Evolutionary conservation across 2,797 vertebrate species (phyloP).

Genomic region (Potorous gilbertii): DNA sequence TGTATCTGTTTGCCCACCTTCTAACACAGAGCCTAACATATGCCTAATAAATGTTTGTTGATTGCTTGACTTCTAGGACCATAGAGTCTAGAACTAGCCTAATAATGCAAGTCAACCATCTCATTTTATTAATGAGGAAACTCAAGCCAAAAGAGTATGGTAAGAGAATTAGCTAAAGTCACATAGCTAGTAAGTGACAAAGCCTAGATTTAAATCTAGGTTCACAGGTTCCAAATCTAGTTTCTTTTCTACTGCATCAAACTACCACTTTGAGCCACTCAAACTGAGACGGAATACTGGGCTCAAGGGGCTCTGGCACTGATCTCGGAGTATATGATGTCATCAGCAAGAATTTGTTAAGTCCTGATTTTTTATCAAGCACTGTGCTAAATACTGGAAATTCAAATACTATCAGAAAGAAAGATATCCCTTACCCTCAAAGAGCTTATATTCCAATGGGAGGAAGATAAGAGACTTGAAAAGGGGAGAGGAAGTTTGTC

Average conservation of each 20-base stretch:
- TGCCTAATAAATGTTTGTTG: neutral
- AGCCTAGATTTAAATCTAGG: neutral
- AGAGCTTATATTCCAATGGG: neutral
- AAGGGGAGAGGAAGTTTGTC: neutral
- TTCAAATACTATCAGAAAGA: neutral
- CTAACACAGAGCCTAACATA: neutral
- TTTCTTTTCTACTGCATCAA: neutral
- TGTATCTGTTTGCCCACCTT: neutral
- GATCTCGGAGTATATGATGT: neutral
- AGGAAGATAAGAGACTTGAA: neutral
- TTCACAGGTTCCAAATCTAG: neutral
- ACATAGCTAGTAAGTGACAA: neutral
- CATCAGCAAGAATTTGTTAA: neutral
- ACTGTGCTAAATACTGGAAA: neutral
- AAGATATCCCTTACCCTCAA: neutral
- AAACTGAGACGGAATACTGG: neutral
- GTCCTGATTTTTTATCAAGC: neutral
- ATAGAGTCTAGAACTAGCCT: neutral
- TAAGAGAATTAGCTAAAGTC: neutral
- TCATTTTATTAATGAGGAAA: neutral
- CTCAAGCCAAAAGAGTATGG: neutral
- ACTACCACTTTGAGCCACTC: neutral
- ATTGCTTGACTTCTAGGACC: neutral
- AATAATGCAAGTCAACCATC: neutral
- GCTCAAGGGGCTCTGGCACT: neutral